Percentiles rank a stretch among this genome's conserved stretches.
Evolutionary conservation across 1,140 invertebrate genomes (phyloP).

Genomic region (Dermatophagoides farinae): DNA sequence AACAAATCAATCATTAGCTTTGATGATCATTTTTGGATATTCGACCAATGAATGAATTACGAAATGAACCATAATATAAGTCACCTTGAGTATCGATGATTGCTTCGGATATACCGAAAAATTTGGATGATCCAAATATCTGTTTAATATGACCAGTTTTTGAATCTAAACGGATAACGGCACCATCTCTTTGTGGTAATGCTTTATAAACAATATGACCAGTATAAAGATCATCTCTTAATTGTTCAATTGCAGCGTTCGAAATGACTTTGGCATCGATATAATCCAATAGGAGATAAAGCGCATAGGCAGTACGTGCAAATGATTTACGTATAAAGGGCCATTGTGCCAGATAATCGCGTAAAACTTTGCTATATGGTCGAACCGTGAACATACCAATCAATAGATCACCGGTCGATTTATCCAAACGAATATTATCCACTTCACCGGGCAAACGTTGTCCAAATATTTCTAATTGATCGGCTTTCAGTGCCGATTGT

Average conservation of each 20-base stretch:
- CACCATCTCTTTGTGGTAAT: slow-evolving; percentile 23
- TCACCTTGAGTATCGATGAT: slow-evolving; percentile 24
- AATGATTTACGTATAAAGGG: slow-evolving; percentile 26
- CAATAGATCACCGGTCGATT: slow-evolving; percentile 38
- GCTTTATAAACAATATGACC: slow-evolving; percentile 20
- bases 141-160: slow-evolving; percentile 38
- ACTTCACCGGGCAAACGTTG: slow-evolving; percentile 44
- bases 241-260: neutral
- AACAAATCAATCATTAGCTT: neutral
- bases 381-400: slow-evolving; percentile 34
- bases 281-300: neutral
- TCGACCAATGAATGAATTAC: slow-evolving; percentile 24
- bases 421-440: slow-evolving; percentile 50
- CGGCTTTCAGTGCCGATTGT: neutral
- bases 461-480: slow-evolving; percentile 15
- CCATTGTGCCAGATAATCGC: slow-evolving; percentile 23
- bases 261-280: neutral
- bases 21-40: slow-evolving; percentile 9
- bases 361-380: slow-evolving; percentile 19
- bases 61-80: slow-evolving; percentile 46
- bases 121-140: slow-evolving; percentile 25
- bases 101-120: slow-evolving; percentile 24
- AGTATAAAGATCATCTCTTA: slow-evolving; percentile 15
- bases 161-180: slow-evolving; percentile 38
- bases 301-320: slow-evolving; percentile 19